Percentiles rank a stretch among this genome's conserved stretches.
These are phyloP conservation scores for Ammospiza maritima DNA, from an alignment of 2,797 vertebrate genomes.

Conservation along the genomic window DNA sequence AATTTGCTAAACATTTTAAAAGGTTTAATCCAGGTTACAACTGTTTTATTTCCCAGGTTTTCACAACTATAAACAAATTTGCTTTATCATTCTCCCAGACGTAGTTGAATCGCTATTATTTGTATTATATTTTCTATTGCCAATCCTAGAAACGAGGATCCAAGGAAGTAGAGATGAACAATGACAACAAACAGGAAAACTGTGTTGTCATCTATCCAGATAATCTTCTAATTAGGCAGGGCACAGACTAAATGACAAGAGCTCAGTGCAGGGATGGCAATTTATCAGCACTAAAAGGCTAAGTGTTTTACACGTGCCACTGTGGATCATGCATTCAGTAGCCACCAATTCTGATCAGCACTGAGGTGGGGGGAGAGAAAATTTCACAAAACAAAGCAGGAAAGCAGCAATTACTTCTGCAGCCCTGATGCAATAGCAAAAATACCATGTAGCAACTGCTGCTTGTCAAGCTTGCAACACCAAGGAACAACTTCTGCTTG, in stretches of 20 bases:
- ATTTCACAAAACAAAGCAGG: background rate
- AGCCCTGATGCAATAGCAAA: background rate
- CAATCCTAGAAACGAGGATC: background rate
- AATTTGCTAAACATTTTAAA: background rate
- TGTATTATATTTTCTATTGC: background rate
- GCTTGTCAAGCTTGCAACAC: background rate
- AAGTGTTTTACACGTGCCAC: background rate
- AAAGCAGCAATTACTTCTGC: background rate
- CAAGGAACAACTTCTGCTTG: background rate
- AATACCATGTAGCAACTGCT: background rate
- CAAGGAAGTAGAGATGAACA: background rate
- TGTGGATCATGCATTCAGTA: background rate
- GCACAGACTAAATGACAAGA: background rate
- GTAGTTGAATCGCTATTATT: background rate
- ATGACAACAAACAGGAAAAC: background rate
- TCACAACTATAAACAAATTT: background rate
- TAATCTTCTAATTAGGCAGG: background rate
- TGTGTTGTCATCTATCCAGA: background rate
- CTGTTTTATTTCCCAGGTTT: background rate
- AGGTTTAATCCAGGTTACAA: background rate
- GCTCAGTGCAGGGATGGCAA: background rate
- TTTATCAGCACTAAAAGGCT: background rate
- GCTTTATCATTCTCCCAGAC: background rate
- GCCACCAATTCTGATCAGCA: background rate
- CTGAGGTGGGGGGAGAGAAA: fast-evolving